Conservation (phyloP, 2,888 invertebrate genomes). For the Drosophila nr. perissopoda region DNA sequence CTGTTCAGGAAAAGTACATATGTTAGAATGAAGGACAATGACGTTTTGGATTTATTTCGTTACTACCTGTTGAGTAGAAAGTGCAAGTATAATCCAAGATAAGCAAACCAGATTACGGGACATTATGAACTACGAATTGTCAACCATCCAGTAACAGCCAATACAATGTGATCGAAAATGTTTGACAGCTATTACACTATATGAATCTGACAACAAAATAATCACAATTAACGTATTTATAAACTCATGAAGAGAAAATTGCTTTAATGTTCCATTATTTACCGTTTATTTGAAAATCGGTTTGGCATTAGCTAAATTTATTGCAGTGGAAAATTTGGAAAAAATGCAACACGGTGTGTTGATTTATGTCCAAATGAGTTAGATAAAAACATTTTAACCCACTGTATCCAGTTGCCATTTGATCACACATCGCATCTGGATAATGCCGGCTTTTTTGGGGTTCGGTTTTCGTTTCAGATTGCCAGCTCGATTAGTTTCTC, state of each 20-base stretch:
- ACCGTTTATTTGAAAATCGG: background rate
- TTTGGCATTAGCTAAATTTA: background rate
- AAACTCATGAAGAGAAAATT: background rate
- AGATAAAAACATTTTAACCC: background rate
- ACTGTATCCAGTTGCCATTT: slow-evolving; percentile 36
- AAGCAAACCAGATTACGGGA: background rate
- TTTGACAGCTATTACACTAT: background rate
- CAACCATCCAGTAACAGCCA: background rate
- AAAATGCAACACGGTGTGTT: background rate
- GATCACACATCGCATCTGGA: slow-evolving; percentile 14
- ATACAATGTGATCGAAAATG: background rate
- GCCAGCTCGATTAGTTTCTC: slow-evolving; percentile 32
- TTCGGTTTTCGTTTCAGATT: slow-evolving; percentile 29
- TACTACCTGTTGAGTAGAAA: slow-evolving; percentile 1
- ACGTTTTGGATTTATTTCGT: background rate
- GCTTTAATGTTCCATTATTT: slow-evolving; percentile 29
- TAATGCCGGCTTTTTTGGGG: slow-evolving; percentile 40
- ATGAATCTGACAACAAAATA: background rate
- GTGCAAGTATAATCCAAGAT: slow-evolving; percentile 2
- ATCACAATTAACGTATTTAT: slow-evolving; percentile 6
- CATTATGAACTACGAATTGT: slow-evolving; percentile 16
- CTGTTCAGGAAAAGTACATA: slow-evolving; percentile 6
- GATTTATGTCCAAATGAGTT: background rate
- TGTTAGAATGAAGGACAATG: background rate
- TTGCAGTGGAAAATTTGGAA: background rate